Percentiles rank a stretch among this genome's conserved stretches.
Evolutionary conservation across 2,888 invertebrate genomes (phyloP).

Genomic region (Agriopis leucophaearia): DNA sequence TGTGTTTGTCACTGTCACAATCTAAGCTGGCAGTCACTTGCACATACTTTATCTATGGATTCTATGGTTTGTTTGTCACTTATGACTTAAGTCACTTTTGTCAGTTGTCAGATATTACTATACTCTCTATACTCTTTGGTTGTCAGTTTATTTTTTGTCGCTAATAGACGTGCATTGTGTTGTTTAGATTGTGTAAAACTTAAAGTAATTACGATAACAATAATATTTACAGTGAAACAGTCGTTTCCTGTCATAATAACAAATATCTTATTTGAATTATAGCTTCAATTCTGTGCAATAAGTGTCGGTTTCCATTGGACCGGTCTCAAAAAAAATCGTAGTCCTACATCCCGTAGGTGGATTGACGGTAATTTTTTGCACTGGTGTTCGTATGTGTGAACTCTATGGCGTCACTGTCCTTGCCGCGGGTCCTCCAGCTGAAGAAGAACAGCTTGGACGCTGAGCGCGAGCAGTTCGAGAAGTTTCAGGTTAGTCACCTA

Average conservation of each 20-base stretch:
- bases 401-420: slow-evolving; percentile 90
- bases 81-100: too few relatives aligned
- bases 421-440: slow-evolving; percentile 90
- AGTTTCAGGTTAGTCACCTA: slow-evolving; percentile 89
- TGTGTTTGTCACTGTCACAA: too few relatives aligned
- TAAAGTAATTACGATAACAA: slow-evolving; percentile 24
- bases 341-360: slow-evolving; percentile 32
- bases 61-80: too few relatives aligned
- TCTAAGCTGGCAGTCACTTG: too few relatives aligned
- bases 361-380: slow-evolving; percentile 51
- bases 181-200: slow-evolving; percentile 16
- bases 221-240: slow-evolving; percentile 3
- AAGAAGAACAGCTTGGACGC: slow-evolving; percentile 92
- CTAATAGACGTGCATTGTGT: slow-evolving; percentile 27
- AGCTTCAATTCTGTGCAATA: neutral
- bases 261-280: neutral
- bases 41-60: too few relatives aligned
- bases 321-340: slow-evolving; percentile 21
- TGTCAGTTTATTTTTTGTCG: slow-evolving; percentile 27
- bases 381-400: slow-evolving; percentile 68
- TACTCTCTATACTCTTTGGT: slow-evolving; percentile 6
- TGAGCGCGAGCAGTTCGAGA: slow-evolving; percentile 94
- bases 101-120: too few relatives aligned
- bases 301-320: neutral
- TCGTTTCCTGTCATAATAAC: neutral